Percentiles rank a stretch among this genome's conserved stretches.
phyloP scores from a whole-genome alignment of 23 tunicate species.

The Trididemnum clinides region DNA sequence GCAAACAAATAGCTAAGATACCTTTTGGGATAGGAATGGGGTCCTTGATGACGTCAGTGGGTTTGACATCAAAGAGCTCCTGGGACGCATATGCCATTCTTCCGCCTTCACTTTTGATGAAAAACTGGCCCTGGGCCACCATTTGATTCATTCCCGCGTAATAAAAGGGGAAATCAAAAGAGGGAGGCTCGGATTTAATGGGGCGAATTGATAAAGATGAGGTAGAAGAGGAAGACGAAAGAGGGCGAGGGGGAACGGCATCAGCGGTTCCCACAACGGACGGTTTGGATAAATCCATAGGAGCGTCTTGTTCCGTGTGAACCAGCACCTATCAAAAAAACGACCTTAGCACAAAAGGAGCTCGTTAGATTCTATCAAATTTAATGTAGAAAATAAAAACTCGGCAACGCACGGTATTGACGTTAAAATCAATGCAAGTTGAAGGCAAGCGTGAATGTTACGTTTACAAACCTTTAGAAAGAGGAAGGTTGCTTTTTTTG shows the following conservation, averaged over 20 bases:
- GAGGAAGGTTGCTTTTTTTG: too few species aligned
- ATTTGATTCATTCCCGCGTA: background rate
- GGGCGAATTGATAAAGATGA: background rate
- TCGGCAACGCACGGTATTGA: too few species aligned
- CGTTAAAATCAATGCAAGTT: too few species aligned
- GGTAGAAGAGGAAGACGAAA: background rate
- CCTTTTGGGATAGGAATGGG: slow-evolving; percentile 70
- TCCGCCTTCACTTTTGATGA: background rate
- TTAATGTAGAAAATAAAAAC: too few species aligned
- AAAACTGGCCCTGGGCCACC: background rate
- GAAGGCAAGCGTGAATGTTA: too few species aligned
- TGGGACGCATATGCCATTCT: background rate
- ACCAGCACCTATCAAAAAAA: too few species aligned
- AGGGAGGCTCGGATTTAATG: slow-evolving; percentile 8
- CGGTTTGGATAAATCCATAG: slow-evolving; percentile 66
- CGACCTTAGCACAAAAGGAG: too few species aligned
- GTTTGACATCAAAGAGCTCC: background rate
- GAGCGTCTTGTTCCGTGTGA: slow-evolving; percentile 36
- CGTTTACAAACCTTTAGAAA: too few species aligned
- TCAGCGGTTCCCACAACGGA: too few species aligned
- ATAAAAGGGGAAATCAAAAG: background rate
- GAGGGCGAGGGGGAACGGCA: background rate
- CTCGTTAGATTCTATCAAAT: too few species aligned
- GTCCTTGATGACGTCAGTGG: slow-evolving; percentile 53
- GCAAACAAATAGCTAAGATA: too few species aligned